phyloP scores from a whole-genome alignment of 1,140 invertebrate genomes.

The Zaprionus davidi region DNA sequence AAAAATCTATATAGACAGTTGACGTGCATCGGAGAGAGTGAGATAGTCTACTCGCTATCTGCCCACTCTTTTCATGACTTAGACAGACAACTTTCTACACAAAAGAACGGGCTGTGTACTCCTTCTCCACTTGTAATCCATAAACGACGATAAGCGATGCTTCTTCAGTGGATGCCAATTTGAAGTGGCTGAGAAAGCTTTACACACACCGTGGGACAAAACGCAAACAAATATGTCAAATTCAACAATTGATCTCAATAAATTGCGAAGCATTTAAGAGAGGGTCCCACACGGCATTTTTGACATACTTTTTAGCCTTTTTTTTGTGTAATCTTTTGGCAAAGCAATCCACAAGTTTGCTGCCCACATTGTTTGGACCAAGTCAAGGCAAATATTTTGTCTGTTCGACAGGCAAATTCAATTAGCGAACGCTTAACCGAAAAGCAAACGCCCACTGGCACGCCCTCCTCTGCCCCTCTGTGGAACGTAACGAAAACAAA shows the following conservation, averaged over 20 bases:
- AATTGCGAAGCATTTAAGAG: background rate
- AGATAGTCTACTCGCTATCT: background rate
- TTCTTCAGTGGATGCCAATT: background rate
- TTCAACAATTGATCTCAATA: background rate
- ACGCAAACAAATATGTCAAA: background rate
- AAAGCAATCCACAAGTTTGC: conserved; percentile 32
- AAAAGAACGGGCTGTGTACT: background rate
- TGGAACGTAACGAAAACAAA: conserved; percentile 37
- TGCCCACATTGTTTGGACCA: conserved; percentile 45
- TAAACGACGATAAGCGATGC: background rate
- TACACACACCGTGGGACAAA: background rate
- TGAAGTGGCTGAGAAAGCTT: background rate
- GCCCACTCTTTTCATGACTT: background rate
- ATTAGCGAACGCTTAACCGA: conserved; percentile 53
- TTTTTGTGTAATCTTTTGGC: background rate
- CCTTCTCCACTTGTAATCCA: background rate
- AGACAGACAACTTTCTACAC: background rate
- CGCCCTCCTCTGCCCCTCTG: background rate
- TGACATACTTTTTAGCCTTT: conserved; percentile 26
- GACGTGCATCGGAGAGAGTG: background rate
- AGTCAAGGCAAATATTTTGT: conserved; percentile 33
- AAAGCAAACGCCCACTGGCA: conserved; percentile 25
- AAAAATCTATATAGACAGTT: background rate
- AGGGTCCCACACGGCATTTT: conserved; percentile 14
- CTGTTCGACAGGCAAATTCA: conserved; percentile 61